Evolutionary conservation across 2,888 invertebrate genomes (phyloP).

Genomic region (Odontomyia ornata): DNA sequence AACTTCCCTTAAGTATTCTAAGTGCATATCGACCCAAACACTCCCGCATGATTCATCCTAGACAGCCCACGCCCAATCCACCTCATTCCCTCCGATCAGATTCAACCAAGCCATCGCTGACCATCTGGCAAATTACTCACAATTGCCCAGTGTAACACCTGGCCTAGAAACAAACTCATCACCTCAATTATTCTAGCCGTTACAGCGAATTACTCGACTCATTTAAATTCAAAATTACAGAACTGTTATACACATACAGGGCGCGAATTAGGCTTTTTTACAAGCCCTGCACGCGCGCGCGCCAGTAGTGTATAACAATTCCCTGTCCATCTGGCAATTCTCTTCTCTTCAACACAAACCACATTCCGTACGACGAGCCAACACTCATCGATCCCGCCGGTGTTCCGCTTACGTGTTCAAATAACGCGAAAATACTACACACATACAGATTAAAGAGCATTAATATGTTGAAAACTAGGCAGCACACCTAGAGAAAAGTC

Average conservation of each 20-base stretch:
- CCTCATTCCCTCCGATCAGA: neutral
- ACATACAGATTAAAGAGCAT: neutral
- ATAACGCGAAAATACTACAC: neutral
- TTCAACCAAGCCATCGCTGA: neutral
- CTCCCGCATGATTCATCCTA: neutral
- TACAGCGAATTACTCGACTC: neutral
- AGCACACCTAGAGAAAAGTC: too few species aligned
- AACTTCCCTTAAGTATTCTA: too few species aligned
- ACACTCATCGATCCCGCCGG: neutral
- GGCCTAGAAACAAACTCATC: neutral
- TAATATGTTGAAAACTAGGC: too few species aligned
- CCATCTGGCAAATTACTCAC: neutral
- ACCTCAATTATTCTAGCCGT: neutral
- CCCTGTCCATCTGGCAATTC: neutral
- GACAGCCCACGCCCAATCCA: constrained; percentile 13
- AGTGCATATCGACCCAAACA: too few species aligned
- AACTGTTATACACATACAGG: constrained; percentile 16
- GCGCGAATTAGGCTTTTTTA: neutral
- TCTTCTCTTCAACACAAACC: neutral
- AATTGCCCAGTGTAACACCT: neutral
- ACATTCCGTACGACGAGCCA: neutral
- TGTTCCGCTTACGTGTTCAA: neutral
- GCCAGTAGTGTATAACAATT: too few species aligned
- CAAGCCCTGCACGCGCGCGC: neutral
- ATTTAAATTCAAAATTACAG: neutral